Evolutionary conservation across 2,888 invertebrate genomes (phyloP), one percentile per base, ranked within the genome.

Genomic region (Apamea sordens): DNA sequence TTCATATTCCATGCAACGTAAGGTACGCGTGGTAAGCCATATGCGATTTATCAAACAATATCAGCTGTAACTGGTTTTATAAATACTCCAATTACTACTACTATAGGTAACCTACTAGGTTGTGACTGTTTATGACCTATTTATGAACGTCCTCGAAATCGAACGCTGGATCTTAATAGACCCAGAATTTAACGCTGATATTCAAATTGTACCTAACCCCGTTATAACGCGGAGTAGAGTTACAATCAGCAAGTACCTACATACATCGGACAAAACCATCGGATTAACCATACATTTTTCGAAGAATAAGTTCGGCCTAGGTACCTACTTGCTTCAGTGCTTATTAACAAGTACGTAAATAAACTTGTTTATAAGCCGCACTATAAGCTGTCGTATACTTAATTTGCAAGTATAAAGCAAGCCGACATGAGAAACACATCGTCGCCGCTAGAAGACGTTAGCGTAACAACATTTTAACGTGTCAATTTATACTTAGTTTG

Each of bases 401-500:
- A 80, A 75, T 73, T 61, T 32, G n/a, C 15, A 53, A 63, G 28
- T 41, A 67, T 67, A 13, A 59, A 75, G 67, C 44, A 32, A 73
- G 15, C 53, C 24, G 28, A 36, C 53, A 71, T 32, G 50, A 28
- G 67, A 77, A 80, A 24, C 79, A 80, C 77, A 82, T 76, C 44
- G 70, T 72, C 47, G 77, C 77, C 73, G 82, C 74, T 77, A 77
- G 59, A 84, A 81, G 83, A 79, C 86, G 85, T 89, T 90, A 89
- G 84, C 80, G 80, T 88, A 89, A 86, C 84, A 91, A 89, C 85
- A 87, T 89, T 92, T 92, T 88, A 90, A 86, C 86, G 88, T 90
- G 91, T 86, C 90, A 84, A 88, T 93, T 92, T 92, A 85, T 90
- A 92, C 90, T 90, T 88, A 87, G 90, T 91, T 91, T 90, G 90